Evolutionary conservation across 2,888 invertebrate species (phyloP).

Genomic region (Lithophane leautieri): DNA sequence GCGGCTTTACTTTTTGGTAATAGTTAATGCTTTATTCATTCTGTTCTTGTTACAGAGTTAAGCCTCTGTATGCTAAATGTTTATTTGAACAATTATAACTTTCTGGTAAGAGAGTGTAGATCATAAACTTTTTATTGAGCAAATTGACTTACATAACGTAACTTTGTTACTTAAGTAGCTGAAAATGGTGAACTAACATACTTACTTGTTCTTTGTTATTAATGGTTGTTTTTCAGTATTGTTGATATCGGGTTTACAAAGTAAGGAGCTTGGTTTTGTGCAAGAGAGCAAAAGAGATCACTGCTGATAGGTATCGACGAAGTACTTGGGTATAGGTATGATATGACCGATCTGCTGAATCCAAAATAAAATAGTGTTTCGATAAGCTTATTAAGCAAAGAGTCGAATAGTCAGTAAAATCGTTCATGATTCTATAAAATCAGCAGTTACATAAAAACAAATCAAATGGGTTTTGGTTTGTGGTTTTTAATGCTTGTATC

Average conservation of each 20-base stretch:
- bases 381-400: neutral
- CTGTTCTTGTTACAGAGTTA: conserved; percentile 21
- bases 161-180: conserved; percentile 51
- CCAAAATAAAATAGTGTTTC: neutral
- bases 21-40: conserved; percentile 48
- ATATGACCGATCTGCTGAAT: neutral
- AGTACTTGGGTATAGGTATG: neutral
- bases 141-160: conserved; percentile 48
- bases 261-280: neutral
- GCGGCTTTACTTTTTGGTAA: conserved; percentile 34
- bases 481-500: conserved; percentile 14
- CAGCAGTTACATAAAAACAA: conserved; percentile 6
- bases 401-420: neutral
- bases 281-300: neutral
- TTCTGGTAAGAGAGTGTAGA: conserved; percentile 36
- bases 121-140: conserved; percentile 50
- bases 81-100: conserved; percentile 46
- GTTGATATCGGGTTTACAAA: neutral
- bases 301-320: neutral
- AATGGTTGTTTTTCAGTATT: conserved; percentile 7
- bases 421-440: conserved; percentile 8
- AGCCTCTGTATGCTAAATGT: conserved; percentile 23
- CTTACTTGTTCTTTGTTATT: conserved; percentile 41
- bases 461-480: conserved; percentile 37
- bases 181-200: conserved; percentile 45